These are phyloP conservation scores for Poecilia wingei DNA, from an alignment of 2,797 vertebrate species.

Conservation along the genomic window DNA sequence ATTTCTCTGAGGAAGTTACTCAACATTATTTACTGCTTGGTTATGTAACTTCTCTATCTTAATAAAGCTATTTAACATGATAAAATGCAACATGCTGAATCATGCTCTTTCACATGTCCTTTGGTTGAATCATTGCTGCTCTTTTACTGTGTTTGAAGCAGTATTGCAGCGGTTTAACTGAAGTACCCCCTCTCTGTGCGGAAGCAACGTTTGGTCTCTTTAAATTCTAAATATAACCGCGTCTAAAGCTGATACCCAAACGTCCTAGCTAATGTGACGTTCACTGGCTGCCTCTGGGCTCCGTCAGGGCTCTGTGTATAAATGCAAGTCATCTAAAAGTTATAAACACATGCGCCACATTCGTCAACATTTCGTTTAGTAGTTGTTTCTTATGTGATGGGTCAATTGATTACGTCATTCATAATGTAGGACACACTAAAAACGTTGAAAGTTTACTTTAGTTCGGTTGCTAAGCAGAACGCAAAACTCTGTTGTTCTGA, in stretches of 20 bases:
- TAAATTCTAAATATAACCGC: slow-evolving; percentile 82
- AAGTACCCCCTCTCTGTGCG: slow-evolving; percentile 4
- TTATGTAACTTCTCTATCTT: slow-evolving; percentile 17
- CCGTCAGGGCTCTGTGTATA: rapidly evolving
- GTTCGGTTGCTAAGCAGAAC: not conserved
- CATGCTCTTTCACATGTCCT: not conserved
- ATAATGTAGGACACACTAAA: not conserved
- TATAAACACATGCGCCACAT: not conserved
- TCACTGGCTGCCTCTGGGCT: slow-evolving; percentile 25
- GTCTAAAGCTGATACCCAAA: slow-evolving; percentile 69
- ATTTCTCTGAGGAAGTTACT: slow-evolving; percentile 19
- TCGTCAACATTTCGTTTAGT: not conserved
- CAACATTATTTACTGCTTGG: slow-evolving; percentile 21
- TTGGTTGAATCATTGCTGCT: not conserved
- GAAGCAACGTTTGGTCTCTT: slow-evolving; percentile 57
- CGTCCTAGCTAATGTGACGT: slow-evolving; percentile 51
- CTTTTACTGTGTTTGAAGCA: not conserved
- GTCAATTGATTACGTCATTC: not conserved
- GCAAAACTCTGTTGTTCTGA: not conserved
- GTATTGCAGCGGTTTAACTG: slow-evolving; percentile 8
- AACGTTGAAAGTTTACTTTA: not conserved
- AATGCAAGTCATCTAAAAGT: not conserved
- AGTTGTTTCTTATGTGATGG: not conserved
- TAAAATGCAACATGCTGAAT: slow-evolving; percentile 23
- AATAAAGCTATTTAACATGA: not conserved